Conservation (phyloP, 2,888 invertebrate species). For the Petrophora chlorosata region DNA sequence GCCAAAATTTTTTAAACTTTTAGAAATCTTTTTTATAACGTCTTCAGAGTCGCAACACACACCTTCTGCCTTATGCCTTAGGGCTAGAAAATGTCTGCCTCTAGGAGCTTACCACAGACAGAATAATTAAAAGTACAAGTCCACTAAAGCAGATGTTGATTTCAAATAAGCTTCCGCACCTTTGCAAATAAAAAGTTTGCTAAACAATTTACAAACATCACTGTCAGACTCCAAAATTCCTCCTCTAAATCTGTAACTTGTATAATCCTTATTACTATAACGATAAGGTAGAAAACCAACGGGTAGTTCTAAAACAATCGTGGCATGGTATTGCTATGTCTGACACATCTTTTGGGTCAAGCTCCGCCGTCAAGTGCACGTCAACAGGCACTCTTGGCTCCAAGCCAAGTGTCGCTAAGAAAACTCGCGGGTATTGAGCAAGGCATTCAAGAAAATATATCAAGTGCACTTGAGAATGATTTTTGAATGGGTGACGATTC, state of each 20-base stretch:
- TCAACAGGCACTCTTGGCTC: conserved; percentile 68
- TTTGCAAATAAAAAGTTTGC: too few relatives aligned
- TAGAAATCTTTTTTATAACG: too few relatives aligned
- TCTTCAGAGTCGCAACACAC: too few relatives aligned
- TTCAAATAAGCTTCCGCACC: too few relatives aligned
- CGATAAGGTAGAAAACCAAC: conserved; percentile 6
- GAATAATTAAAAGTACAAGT: too few relatives aligned
- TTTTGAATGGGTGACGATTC: conserved; percentile 17
- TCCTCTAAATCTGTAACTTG: not conserved
- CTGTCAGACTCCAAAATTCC: conserved; percentile 1
- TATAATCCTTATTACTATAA: not conserved
- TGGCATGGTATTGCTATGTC: conserved; percentile 41
- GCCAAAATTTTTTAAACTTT: too few relatives aligned
- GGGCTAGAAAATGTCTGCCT: too few relatives aligned
- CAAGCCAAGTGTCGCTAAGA: conserved; percentile 61
- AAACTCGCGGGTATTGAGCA: conserved; percentile 59
- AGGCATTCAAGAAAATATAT: conserved; percentile 49
- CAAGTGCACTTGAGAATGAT: conserved; percentile 18
- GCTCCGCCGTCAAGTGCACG: conserved; percentile 68
- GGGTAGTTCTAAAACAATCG: conserved; percentile 25
- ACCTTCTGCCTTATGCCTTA: too few relatives aligned
- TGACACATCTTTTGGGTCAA: conserved; percentile 72
- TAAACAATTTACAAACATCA: not conserved
- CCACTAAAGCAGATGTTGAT: too few relatives aligned
- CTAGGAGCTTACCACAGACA: too few relatives aligned